Evolutionary conservation across 1,140 invertebrate genomes (phyloP).

Genomic region (Phenacoccus solenopsis): DNA sequence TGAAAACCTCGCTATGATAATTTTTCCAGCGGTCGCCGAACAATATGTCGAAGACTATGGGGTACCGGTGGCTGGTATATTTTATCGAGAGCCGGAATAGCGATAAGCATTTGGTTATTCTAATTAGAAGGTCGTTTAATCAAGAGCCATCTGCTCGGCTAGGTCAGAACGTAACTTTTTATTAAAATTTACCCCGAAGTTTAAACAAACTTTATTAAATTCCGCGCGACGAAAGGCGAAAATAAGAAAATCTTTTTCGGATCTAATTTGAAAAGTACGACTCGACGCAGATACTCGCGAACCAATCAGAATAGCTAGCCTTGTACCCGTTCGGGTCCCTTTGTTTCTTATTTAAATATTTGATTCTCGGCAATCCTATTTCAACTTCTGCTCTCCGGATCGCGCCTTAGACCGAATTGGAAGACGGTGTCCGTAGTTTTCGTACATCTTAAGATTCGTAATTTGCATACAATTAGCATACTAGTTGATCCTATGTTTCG

Average conservation of each 20-base stretch:
- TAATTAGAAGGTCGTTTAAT: constrained; percentile 13
- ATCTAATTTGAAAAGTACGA: constrained; percentile 16
- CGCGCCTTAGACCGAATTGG: neutral
- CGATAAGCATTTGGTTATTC: constrained; percentile 15
- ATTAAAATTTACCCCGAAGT: constrained; percentile 14
- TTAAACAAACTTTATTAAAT: constrained; percentile 17
- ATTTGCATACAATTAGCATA: constrained; percentile 18
- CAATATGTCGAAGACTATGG: too few species aligned
- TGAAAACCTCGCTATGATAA: too few species aligned
- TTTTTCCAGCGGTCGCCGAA: too few species aligned
- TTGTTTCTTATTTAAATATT: constrained; percentile 13
- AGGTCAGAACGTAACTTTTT: constrained; percentile 12
- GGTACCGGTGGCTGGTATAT: too few species aligned
- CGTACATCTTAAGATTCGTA: constrained; percentile 12
- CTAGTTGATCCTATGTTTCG: constrained; percentile 16
- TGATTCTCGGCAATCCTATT: constrained; percentile 14
- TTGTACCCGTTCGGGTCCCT: neutral
- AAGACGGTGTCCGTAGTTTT: neutral
- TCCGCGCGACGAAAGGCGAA: neutral
- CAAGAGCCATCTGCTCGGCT: constrained; percentile 9
- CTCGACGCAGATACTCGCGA: neutral
- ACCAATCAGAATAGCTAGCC: constrained; percentile 5
- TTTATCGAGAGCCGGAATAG: too few species aligned
- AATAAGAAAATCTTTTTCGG: constrained; percentile 6
- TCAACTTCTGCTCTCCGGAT: neutral